A percentile compares a stretch with the other conserved stretches of the same genome.
Conservation (phyloP, 1,140 invertebrate species). For the Lasioglossum albipes region DNA sequence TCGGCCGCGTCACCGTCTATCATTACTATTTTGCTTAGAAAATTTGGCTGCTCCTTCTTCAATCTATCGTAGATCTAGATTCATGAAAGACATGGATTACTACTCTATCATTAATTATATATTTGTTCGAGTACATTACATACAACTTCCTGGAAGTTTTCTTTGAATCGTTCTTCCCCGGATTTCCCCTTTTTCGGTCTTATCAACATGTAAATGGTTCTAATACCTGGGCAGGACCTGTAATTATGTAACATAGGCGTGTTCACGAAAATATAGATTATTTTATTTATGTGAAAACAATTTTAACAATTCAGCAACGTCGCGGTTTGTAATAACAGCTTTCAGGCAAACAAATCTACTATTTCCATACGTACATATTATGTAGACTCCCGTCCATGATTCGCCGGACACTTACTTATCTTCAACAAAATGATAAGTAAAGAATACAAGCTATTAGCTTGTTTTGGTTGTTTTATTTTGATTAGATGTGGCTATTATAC, state of each 20-base stretch:
- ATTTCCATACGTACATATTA: too few species aligned
- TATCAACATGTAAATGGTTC: constrained; percentile 85
- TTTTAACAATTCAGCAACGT: too few species aligned
- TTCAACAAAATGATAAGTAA: too few species aligned
- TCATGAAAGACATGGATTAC: background rate
- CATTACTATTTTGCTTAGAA: constrained; percentile 81
- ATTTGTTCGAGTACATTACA: constrained; percentile 62
- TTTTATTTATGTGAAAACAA: too few species aligned
- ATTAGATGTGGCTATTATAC: too few species aligned
- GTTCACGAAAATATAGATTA: too few species aligned
- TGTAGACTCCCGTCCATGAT: too few species aligned
- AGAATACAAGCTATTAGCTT: too few species aligned
- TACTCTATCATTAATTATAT: background rate
- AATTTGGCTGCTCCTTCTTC: constrained; percentile 72
- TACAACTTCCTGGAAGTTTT: constrained; percentile 81
- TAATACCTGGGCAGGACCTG: constrained; percentile 85
- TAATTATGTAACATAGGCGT: constrained; percentile 26
- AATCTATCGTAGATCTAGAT: constrained; percentile 80
- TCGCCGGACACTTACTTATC: too few species aligned
- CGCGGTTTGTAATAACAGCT: too few species aligned
- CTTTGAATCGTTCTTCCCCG: constrained; percentile 80
- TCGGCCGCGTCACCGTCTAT: constrained; percentile 83
- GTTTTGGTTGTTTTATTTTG: too few species aligned
- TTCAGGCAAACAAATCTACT: too few species aligned
- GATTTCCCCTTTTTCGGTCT: constrained; percentile 86